Percentiles rank a stretch among this genome's conserved stretches.
Evolutionary conservation across 2,113 vertebrate genomes (phyloP).

Genomic region (Axis porcinus): DNA sequence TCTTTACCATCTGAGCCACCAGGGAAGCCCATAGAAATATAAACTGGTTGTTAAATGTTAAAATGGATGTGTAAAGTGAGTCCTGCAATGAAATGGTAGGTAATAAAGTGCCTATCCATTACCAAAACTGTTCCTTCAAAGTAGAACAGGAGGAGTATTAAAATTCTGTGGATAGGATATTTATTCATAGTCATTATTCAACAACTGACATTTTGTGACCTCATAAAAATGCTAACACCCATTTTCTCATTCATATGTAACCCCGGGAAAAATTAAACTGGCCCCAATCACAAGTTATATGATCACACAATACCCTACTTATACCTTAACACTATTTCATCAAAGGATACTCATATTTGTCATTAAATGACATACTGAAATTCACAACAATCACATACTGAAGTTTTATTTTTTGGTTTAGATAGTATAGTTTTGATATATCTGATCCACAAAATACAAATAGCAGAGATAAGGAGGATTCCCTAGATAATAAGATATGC

Average conservation of each 20-base stretch:
- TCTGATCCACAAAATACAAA: not conserved
- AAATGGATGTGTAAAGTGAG: not conserved
- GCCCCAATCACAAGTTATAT: constrained; percentile 13
- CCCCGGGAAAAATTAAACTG: constrained; percentile 49
- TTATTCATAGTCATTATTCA: constrained; percentile 73
- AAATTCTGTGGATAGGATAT: constrained; percentile 60
- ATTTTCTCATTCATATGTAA: constrained; percentile 48
- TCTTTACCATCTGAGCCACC: not conserved
- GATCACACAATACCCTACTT: not conserved
- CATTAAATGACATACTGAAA: constrained; percentile 5
- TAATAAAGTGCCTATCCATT: constrained; percentile 60
- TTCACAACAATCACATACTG: not conserved
- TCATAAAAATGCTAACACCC: constrained; percentile 66
- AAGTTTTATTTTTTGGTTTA: not conserved
- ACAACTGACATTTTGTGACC: constrained; percentile 51
- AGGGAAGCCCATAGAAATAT: not conserved
- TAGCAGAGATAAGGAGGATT: not conserved
- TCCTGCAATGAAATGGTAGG: not conserved
- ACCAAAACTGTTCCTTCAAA: not conserved
- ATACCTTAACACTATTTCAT: not conserved
- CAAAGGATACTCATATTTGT: not conserved
- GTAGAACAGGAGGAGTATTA: constrained; percentile 59
- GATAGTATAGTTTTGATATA: not conserved
- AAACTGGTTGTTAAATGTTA: constrained; percentile 32
- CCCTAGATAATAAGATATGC: not conserved